Percentiles rank a stretch among this genome's conserved stretches.
phyloP scores from a whole-genome alignment of 2,888 invertebrate genomes.

The Eudasyphora cyanicolor region DNA sequence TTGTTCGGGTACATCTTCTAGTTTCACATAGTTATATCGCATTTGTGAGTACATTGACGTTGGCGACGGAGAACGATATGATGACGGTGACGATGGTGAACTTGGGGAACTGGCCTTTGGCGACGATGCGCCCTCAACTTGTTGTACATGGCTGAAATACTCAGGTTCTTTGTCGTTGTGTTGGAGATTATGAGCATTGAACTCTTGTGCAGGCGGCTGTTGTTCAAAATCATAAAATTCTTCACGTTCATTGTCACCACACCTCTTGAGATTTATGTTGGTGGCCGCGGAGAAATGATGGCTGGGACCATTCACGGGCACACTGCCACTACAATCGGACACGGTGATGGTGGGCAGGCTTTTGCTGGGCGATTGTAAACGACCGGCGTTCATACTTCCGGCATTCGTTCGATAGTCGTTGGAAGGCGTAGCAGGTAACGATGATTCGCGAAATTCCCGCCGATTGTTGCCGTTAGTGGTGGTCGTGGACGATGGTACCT shows the following conservation, averaged over 20 bases:
- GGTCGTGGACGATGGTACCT: constrained; percentile 27
- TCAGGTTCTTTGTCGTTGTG: constrained; percentile 35
- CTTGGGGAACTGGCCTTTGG: constrained; percentile 58
- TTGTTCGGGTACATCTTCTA: constrained; percentile 76
- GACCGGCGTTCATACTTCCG: constrained; percentile 37
- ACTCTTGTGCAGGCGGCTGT: constrained; percentile 35
- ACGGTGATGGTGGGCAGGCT: constrained; percentile 77
- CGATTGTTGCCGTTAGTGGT: constrained; percentile 50
- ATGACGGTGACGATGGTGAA: constrained; percentile 67
- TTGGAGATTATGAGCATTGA: constrained; percentile 49
- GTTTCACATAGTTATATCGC: constrained; percentile 72
- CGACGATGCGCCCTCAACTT: constrained; percentile 7
- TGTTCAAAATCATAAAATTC: constrained; percentile 75
- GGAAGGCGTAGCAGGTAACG: constrained; percentile 55
- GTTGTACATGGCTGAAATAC: neutral
- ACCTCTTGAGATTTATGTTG: constrained; percentile 48
- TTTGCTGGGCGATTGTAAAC: constrained; percentile 56
- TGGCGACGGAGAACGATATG: constrained; percentile 68
- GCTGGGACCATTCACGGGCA: constrained; percentile 42
- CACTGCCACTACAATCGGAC: constrained; percentile 75
- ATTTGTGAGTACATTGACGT: constrained; percentile 60
- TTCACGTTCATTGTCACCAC: constrained; percentile 69
- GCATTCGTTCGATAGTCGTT: constrained; percentile 11
- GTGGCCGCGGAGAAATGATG: neutral
- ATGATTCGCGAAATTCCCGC: constrained; percentile 75